Base-by-base conservation (phyloP, 2,113 vertebrate species). In the Columba janthina region DNA sequence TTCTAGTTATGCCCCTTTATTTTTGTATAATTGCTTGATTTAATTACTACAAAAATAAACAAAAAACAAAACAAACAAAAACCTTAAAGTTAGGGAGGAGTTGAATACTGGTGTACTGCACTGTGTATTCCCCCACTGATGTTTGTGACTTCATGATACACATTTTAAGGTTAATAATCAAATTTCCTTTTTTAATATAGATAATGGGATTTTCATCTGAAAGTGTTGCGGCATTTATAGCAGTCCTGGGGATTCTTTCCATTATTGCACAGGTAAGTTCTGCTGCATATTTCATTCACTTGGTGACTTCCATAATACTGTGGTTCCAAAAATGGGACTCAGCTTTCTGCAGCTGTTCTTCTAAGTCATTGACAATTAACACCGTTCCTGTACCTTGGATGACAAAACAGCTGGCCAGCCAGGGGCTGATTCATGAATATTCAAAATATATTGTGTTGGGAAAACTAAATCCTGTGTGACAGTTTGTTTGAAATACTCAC, bases 161-260 rank as follows among this genome's bases (percentile, higher is more conserved):
- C 1, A 2, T 5, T 76, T 85, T 53, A 64, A 3, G 0, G n/a
- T 32, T 64, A 85, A 38, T 89, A 69, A 89, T 62, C 34, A 81
- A 36, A 22, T 66, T 76, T 51, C 12, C 67, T 87, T 95, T 94
- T 89, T 73, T 36, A 62, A 95, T 82, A 18, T n/a, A 99, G 99
- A 98, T 99, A 90, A 99, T 99, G 99, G 97, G 98, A 88, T 99
- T 99, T 96, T 99, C 99, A 44, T 95, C 98, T 22, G 98, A 99
- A 97, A 99, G 98, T 21, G 98, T 99, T 62, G 98, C 98, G 40
- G 99, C 98, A 6, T 99, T 99, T 85, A 99, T 99, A 95, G 99
- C 98, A 53, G 98, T 99, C 60, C 98, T 99, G 46, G 99, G 99
- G 88, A 98, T 99, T 93, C 98, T 99, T 44, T 99, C 99, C 72